Evolutionary conservation across 2,888 invertebrate species (phyloP).

Genomic region (Petrophora chlorosata): DNA sequence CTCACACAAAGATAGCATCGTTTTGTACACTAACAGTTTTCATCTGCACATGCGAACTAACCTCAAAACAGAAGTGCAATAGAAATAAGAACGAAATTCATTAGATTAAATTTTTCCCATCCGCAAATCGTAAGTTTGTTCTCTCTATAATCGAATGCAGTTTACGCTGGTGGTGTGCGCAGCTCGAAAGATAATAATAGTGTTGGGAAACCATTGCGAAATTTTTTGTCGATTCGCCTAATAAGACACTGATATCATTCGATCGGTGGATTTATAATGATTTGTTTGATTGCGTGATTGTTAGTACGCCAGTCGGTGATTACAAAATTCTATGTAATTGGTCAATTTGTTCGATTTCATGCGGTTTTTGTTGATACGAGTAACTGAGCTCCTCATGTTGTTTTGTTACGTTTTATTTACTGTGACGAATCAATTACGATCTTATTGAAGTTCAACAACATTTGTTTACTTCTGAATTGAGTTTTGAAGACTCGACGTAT

Average conservation of each 20-base stretch:
- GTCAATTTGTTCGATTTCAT: constrained; percentile 22
- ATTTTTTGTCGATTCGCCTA: constrained; percentile 63
- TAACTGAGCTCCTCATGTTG: constrained; percentile 21
- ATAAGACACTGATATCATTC: constrained; percentile 45
- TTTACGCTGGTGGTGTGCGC: constrained; percentile 58
- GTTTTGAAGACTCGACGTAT: not conserved
- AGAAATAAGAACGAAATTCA: constrained; percentile 44
- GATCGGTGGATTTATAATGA: constrained; percentile 38
- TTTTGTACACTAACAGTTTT: constrained; percentile 38
- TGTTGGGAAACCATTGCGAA: constrained; percentile 68
- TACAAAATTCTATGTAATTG: constrained; percentile 40
- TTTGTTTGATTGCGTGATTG: constrained; percentile 49
- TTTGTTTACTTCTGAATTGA: not conserved
- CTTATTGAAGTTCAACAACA: constrained; percentile 3
- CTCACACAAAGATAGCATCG: constrained; percentile 46
- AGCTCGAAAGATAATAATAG: constrained; percentile 65
- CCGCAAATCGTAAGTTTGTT: constrained; percentile 45
- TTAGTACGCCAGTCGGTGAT: constrained; percentile 46
- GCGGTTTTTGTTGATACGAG: constrained; percentile 20
- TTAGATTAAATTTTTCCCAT: constrained; percentile 14
- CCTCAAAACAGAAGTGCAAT: constrained; percentile 29
- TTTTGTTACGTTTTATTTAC: constrained; percentile 15
- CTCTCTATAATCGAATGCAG: constrained; percentile 63
- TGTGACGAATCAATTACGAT: constrained; percentile 17
- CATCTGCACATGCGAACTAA: constrained; percentile 27